Base-by-base conservation (phyloP, 2,797 vertebrate genomes). In the Lutjanus argentimaculatus region DNA sequence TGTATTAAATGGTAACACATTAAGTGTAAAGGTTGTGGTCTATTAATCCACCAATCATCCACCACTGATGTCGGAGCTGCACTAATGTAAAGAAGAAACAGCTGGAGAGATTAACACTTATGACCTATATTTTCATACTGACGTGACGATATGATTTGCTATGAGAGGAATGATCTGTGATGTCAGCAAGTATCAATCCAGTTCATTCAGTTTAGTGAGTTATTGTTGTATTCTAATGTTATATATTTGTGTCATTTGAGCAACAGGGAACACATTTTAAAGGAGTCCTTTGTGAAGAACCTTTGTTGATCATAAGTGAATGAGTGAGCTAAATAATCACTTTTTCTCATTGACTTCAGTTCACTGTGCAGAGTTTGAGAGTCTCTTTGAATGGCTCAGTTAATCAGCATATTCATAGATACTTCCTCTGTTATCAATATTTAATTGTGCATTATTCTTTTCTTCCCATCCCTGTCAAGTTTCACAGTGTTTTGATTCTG, bases 81-180 rank as follows among this genome's bases (percentile, higher is more conserved):
- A 48, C 61, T 80, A 80, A 88, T 84, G 76, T 85, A 84, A 83
- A 83, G 83, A 77, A 75, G 74, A 90, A 94, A 85, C 87, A 90
- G 88, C 66, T 80, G 56, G 69, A 77, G 56, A 85, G 91, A 94
- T 95, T 92, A 93, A 92, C 80, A 83, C 22, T 22, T 57, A 75
- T 92, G 93, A 94, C 93, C 94, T 78, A 94, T 80, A 94, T 94
- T 89, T 90, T 56, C 65, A 79, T 14, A 58, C 74, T 85, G 58
- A 79, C 11, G 17, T 80, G 58, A 82, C 25, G 67, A 11, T 66
- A 25, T 80, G 21, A 62, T 63, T 79, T 67, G 14, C 49, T 53
- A 19, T 61, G 22, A 78, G 65, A 22, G 43, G n/a, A 74, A 55
- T 40, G 1, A 55, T 11, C n/a, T 45, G 15, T 55, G 19, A n/a